A percentile compares a stretch with the other conserved stretches of the same genome.
Evolutionary conservation across 2,113 vertebrate species (phyloP).

Genomic region (Camelus dromedarius): DNA sequence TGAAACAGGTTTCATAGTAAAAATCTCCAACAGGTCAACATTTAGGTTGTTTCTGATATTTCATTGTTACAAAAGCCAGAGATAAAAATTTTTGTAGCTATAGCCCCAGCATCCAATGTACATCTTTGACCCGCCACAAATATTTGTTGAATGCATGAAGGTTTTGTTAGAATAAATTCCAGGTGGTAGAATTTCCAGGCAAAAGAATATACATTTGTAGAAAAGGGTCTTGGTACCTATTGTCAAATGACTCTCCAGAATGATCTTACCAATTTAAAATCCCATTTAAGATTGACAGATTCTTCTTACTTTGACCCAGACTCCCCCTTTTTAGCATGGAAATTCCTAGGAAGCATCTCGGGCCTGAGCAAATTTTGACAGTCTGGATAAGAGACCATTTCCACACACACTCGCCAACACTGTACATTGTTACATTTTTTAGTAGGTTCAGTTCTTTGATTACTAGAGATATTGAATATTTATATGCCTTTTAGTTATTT

Average conservation of each 20-base stretch:
- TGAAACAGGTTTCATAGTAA: slow-evolving; percentile 15
- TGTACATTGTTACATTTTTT: neutral
- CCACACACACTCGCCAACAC: neutral
- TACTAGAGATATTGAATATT: neutral
- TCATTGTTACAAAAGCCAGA: neutral
- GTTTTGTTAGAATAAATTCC: slow-evolving; percentile 30
- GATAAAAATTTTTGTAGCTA: neutral
- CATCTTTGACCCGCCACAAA: neutral
- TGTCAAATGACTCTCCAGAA: neutral
- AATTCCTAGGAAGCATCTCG: neutral
- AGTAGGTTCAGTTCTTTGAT: neutral
- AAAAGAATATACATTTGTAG: neutral
- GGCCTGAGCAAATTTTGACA: neutral
- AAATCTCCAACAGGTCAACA: neutral
- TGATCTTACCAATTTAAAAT: neutral
- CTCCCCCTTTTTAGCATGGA: neutral
- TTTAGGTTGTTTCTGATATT: slow-evolving; percentile 5
- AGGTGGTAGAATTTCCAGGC: neutral
- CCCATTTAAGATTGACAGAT: neutral
- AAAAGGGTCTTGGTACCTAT: neutral
- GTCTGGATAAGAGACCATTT: neutral
- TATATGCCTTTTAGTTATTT: neutral
- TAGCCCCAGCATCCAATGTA: neutral
- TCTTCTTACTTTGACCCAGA: neutral
- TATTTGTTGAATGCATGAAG: neutral